phyloP scores from a whole-genome alignment of 2,797 vertebrate genomes.

The Amazona finschi region DNA sequence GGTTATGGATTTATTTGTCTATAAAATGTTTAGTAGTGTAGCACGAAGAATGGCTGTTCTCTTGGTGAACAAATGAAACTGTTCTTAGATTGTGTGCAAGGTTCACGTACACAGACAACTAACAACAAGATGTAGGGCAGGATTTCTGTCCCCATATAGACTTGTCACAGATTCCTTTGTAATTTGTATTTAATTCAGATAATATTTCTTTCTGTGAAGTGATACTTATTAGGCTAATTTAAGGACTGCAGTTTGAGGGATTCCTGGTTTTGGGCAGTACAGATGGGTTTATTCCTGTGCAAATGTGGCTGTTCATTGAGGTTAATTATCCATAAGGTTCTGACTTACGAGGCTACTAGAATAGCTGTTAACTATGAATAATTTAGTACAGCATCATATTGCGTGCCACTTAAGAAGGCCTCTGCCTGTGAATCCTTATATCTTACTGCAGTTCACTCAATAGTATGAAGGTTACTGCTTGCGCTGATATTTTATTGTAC shows the following conservation, averaged over 20 bases:
- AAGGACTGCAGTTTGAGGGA: neutral
- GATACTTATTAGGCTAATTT: neutral
- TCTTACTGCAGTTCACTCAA: neutral
- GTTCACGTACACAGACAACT: neutral
- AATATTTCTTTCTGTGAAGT: neutral
- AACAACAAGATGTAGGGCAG: neutral
- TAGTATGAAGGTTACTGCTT: neutral
- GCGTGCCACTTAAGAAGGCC: neutral
- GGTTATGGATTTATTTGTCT: neutral
- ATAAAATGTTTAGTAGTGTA: neutral
- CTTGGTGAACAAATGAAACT: neutral
- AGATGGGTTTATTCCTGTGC: neutral
- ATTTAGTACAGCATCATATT: conserved; percentile 55
- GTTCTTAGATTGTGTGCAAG: neutral
- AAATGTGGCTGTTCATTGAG: neutral
- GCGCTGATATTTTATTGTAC: neutral
- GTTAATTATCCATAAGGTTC: conserved; percentile 35
- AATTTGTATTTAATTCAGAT: neutral
- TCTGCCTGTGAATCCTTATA: neutral
- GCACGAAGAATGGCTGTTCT: neutral
- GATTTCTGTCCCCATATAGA: neutral
- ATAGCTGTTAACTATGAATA: conserved; percentile 62
- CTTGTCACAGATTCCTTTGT: neutral
- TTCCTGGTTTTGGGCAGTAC: neutral
- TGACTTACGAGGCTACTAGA: conserved; percentile 29